These are phyloP conservation scores for Mus spicilegus DNA, from an alignment of 2,113 vertebrate genomes.

Conservation along the genomic window DNA sequence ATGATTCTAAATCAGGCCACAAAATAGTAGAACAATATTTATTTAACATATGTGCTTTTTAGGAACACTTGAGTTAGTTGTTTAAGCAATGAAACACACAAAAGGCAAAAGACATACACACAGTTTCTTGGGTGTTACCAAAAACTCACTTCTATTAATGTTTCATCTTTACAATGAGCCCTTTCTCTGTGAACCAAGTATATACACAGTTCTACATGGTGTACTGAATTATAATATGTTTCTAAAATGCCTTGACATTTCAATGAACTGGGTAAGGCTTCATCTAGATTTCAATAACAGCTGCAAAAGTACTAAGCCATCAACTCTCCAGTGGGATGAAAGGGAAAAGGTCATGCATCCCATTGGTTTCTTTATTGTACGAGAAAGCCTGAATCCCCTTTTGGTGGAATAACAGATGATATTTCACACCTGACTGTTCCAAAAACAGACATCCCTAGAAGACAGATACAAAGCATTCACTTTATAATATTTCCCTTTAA, in stretches of 20 bases:
- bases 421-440: constrained; percentile 47
- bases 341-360: constrained; percentile 48
- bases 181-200: constrained; percentile 32
- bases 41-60: background rate
- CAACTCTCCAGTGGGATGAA: constrained; percentile 26
- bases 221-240: constrained; percentile 50
- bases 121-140: background rate
- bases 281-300: constrained; percentile 70
- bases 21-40: constrained; percentile 37
- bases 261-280: constrained; percentile 56
- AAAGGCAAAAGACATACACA: background rate
- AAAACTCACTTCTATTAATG: constrained; percentile 62
- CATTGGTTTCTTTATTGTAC: constrained; percentile 33
- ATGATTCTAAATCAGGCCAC: constrained; percentile 24
- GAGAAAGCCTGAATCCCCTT: constrained; percentile 39
- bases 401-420: constrained; percentile 21
- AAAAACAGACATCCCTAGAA: constrained; percentile 44
- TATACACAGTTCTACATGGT: background rate
- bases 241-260: constrained; percentile 63
- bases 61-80: constrained; percentile 42
- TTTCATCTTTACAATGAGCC: constrained; percentile 51
- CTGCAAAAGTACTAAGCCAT: constrained; percentile 62
- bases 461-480: constrained; percentile 48
- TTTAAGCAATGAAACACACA: constrained; percentile 58
- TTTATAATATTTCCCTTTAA: constrained; percentile 48